Conservation (phyloP, 1,140 invertebrate genomes). For the Gryllus bimaculatus region DNA sequence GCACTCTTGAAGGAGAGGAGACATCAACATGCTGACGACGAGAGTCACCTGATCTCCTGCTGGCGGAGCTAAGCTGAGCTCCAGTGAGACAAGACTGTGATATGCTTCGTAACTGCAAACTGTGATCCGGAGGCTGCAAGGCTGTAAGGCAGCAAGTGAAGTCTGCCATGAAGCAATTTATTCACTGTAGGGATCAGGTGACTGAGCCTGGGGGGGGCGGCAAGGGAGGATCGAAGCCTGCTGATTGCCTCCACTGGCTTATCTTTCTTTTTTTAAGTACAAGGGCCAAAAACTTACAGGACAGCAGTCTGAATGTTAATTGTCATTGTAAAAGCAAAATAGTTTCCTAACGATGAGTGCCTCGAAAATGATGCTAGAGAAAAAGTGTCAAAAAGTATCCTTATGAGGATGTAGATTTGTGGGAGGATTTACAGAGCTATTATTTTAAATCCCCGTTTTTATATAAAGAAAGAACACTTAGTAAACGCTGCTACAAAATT, state of each 20-base stretch:
- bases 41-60: conserved; percentile 40
- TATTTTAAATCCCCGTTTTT: conserved; percentile 24
- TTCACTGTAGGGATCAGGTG: conserved; percentile 19
- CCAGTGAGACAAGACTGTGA: conserved; percentile 19
- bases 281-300: neutral
- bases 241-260: conserved; percentile 9
- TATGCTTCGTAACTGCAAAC: conserved; percentile 17
- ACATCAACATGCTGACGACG: conserved; percentile 43
- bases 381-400: conserved; percentile 18
- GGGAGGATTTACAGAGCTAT: conserved; percentile 23
- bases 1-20: conserved; percentile 73
- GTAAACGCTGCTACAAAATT: conserved; percentile 20
- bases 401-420: conserved; percentile 21
- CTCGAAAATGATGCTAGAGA: conserved; percentile 22
- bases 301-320: conserved; percentile 16
- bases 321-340: conserved; percentile 23
- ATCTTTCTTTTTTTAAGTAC: neutral
- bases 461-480: conserved; percentile 20
- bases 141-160: conserved; percentile 12
- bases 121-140: conserved; percentile 15
- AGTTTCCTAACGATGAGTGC: conserved; percentile 25
- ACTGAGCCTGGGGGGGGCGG: conserved; percentile 10
- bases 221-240: conserved; percentile 10
- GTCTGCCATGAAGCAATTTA: neutral
- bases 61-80: conserved; percentile 26